A percentile compares a stretch with the other conserved stretches of the same genome.
These are phyloP conservation scores for Gambusia holbrooki DNA, from an alignment of 2,113 vertebrate species.

Conservation along the genomic window DNA sequence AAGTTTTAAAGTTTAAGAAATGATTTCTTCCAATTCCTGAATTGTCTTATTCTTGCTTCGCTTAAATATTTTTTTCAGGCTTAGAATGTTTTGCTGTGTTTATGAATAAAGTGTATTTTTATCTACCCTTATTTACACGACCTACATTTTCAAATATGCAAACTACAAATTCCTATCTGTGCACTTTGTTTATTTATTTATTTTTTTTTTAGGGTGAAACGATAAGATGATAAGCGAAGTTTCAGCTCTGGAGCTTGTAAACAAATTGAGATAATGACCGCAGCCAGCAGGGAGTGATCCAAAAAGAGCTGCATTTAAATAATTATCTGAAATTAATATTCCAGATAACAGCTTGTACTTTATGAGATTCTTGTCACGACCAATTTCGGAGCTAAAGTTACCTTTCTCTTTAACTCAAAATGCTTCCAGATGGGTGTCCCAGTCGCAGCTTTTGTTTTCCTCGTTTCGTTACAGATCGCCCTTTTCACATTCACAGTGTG, in stretches of 20 bases:
- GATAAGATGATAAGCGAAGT: too few species aligned
- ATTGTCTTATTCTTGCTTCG: too few species aligned
- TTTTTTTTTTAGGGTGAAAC: too few species aligned
- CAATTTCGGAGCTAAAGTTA: constrained; percentile 40
- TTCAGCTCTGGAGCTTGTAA: not conserved
- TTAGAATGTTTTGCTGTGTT: too few species aligned
- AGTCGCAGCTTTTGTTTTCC: constrained; percentile 21
- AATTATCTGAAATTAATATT: constrained; percentile 61
- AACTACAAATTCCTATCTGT: too few species aligned
- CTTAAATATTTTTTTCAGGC: too few species aligned
- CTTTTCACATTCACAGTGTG: constrained; percentile 8
- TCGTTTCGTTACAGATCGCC: constrained; percentile 6
- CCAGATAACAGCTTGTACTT: constrained; percentile 58
- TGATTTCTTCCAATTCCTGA: too few species aligned
- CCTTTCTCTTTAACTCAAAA: constrained; percentile 61
- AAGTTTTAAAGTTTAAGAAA: too few species aligned
- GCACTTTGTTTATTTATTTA: too few species aligned
- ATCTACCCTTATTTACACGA: too few species aligned
- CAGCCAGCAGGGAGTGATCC: constrained; percentile 53
- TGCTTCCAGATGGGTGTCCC: constrained; percentile 64
- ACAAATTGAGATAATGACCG: constrained; percentile 37
- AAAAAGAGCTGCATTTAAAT: constrained; percentile 19
- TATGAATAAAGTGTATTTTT: too few species aligned
- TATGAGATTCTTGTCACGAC: constrained; percentile 52
- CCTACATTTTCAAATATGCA: too few species aligned